These are phyloP conservation scores for Pogonocherus hispidulus DNA, from an alignment of 2,888 invertebrate genomes.

Conservation along the genomic window DNA sequence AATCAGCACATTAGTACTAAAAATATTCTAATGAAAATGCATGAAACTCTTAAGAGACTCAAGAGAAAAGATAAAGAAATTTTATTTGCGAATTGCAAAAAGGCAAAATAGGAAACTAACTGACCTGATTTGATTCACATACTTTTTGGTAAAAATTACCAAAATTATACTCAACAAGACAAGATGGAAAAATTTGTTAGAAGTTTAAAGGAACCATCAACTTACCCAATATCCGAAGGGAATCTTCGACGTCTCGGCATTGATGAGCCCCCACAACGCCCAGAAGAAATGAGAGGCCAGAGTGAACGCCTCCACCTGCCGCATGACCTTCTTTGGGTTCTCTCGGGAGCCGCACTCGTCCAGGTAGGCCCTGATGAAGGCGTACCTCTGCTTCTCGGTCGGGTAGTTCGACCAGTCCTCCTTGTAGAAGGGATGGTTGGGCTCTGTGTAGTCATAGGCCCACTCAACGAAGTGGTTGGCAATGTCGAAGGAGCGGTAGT, in stretches of 20 bases:
- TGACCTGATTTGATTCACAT: no score
- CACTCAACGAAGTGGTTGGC: slow-evolving; percentile 97
- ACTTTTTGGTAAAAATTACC: no score
- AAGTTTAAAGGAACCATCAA: background rate
- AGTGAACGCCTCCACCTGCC: slow-evolving; percentile 87
- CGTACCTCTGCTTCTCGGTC: slow-evolving; percentile 79
- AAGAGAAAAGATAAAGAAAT: no score
- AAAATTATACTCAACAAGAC: no score
- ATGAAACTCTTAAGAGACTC: no score
- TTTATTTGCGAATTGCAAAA: no score
- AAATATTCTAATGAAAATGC: no score
- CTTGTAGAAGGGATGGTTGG: slow-evolving; percentile 82
- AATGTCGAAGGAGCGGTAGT: slow-evolving; percentile 92
- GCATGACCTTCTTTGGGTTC: slow-evolving; percentile 60
- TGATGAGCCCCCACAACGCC: slow-evolving; percentile 93
- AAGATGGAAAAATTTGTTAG: background rate
- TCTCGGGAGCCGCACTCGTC: slow-evolving; percentile 61
- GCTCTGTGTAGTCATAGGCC: slow-evolving; percentile 89
- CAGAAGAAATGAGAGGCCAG: slow-evolving; percentile 94
- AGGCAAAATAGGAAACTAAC: no score
- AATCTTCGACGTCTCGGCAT: slow-evolving; percentile 89
- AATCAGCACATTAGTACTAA: no score
- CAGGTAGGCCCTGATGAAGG: slow-evolving; percentile 74
- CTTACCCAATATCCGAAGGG: slow-evolving; percentile 96
- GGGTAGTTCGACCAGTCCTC: slow-evolving; percentile 81